Conservation (phyloP, 2,113 vertebrate genomes). For the Mastomys natalensis region DNA sequence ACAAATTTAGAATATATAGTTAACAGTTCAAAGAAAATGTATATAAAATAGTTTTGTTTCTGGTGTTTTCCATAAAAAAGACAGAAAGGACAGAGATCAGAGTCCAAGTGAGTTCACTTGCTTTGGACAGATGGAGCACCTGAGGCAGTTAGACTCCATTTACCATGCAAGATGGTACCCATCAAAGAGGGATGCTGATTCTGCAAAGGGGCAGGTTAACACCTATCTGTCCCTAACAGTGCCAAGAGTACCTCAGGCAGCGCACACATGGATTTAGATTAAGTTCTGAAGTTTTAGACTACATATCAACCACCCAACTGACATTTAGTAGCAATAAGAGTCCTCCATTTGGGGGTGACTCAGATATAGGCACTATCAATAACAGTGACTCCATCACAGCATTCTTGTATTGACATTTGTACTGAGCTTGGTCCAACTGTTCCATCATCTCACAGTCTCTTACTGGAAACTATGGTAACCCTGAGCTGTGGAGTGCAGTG, state of each 20-base stretch:
- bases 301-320: neutral
- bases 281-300: neutral
- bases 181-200: neutral
- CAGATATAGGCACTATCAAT: neutral
- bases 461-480: neutral
- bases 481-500: neutral
- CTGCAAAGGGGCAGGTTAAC: neutral
- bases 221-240: neutral
- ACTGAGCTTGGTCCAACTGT: neutral
- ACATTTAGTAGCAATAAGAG: neutral
- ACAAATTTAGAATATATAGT: neutral
- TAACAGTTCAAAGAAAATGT: slow-evolving; percentile 11
- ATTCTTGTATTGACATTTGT: neutral
- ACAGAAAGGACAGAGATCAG: neutral
- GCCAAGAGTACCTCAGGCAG: neutral
- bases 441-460: neutral
- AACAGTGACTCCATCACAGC: neutral
- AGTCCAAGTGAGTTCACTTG: neutral
- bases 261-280: neutral
- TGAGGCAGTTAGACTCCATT: slow-evolving; percentile 51
- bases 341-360: neutral
- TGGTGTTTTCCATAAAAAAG: neutral
- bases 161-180: slow-evolving; percentile 22
- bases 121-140: slow-evolving; percentile 54
- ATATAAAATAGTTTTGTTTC: neutral